Base-by-base conservation (phyloP, 2,888 invertebrate species). In the Penaeus monodon region DNA sequence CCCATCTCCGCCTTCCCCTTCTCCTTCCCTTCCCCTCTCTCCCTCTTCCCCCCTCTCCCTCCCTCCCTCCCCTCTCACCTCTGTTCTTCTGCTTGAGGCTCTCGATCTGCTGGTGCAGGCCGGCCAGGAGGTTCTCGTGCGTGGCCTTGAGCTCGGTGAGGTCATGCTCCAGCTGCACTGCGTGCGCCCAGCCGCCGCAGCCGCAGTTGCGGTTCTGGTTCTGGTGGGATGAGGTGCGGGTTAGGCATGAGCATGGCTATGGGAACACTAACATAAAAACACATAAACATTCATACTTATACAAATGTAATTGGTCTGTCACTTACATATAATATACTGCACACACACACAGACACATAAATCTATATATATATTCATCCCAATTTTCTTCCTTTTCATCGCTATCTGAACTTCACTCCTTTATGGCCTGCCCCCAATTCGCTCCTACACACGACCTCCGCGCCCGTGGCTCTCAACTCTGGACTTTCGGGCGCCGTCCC, bases 41-140 rank as follows among this genome's bases (percentile, higher is more conserved):
- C 14, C 38, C 3, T 27, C 38, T 65, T 2, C 49, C 14, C 17
- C n/a, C 24, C 76, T 8, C 76, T 38, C 57, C 20, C 57, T 3
- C 38, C 17, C 14, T 0, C 64, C 29, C 14, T 2, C 68, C 2
- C 17, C 7, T 6, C 83, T 89, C 38, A 86, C 89, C 89, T 86
- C 89, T 89, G 65, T 89, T 89, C 81, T 89, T 89, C 80, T 87
- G 86, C 81, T 89, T 89, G 76, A 89, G 83, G 29, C 73, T 33
- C 22, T 89, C 89, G 29, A 89, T 76, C 77, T 89, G 89, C 7
- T 81, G 81, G 65, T 89, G 89, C 27, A 89, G 84, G 20, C 89
- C 89, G 24, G 66, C 70, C 81, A 89, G 84, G 22, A 89, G 85
- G 63, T 38, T 66, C 24, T 76, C 38, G 66, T 89, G 89, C 24